These are phyloP conservation scores for Brachionichthys hirsutus DNA, from an alignment of 2,113 vertebrate species.

Conservation along the genomic window DNA sequence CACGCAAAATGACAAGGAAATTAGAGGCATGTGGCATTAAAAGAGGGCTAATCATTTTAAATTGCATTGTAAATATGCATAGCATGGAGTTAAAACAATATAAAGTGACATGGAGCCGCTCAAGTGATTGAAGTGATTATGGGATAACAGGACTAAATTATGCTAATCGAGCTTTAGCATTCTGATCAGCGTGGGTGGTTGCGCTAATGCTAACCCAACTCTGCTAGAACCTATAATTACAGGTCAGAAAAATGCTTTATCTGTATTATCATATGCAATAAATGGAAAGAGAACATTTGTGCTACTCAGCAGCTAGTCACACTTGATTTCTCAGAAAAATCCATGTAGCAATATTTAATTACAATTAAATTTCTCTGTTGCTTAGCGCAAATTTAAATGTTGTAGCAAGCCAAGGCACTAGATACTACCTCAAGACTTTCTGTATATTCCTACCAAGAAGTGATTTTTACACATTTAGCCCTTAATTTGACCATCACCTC, in stretches of 20 bases:
- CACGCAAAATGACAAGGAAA: neutral
- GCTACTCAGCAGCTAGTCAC: too few species aligned
- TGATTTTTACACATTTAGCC: too few species aligned
- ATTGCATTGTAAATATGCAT: constrained; percentile 36
- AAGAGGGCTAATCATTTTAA: neutral
- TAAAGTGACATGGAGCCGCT: neutral
- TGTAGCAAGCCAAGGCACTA: neutral
- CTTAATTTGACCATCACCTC: too few species aligned
- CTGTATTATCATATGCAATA: neutral
- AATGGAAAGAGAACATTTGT: neutral
- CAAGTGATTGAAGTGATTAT: constrained; percentile 26
- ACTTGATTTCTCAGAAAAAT: too few species aligned
- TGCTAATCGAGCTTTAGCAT: constrained; percentile 36
- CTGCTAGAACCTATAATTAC: constrained; percentile 1
- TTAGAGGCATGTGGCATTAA: neutral
- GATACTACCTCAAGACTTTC: neutral
- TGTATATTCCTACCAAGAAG: neutral
- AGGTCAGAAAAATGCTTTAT: neutral
- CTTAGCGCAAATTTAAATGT: neutral
- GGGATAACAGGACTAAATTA: constrained; percentile 18
- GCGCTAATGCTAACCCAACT: constrained; percentile 19
- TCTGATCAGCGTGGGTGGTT: constrained; percentile 33
- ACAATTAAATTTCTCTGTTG: neutral
- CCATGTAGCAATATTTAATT: too few species aligned
- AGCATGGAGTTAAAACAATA: neutral